Percentiles rank a stretch among this genome's conserved stretches.
These are phyloP conservation scores for Pelodiscus sinensis DNA, from an alignment of 2,113 vertebrate genomes.

Conservation along the genomic window DNA sequence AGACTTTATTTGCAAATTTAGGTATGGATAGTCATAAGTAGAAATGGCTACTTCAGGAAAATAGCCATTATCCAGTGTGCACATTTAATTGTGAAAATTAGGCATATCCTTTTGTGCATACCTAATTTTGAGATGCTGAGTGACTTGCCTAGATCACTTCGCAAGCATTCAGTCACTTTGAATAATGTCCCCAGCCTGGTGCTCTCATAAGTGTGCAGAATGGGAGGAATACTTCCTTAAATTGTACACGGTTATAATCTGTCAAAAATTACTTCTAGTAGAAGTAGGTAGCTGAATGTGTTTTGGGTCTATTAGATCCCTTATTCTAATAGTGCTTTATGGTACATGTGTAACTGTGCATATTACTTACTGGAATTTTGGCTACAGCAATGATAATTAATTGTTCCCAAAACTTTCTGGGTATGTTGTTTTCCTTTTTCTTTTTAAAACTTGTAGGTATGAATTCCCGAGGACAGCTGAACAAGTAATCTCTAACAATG, in stretches of 20 bases:
- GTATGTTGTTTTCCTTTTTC: background rate
- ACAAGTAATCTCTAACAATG: background rate
- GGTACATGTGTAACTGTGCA: background rate
- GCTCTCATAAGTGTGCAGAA: background rate
- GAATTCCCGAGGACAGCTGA: background rate
- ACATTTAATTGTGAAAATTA: background rate
- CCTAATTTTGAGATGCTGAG: background rate
- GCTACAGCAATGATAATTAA: conserved; percentile 31
- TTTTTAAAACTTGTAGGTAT: background rate
- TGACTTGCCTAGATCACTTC: background rate
- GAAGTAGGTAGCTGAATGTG: background rate
- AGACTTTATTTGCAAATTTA: background rate
- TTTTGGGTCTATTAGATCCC: background rate
- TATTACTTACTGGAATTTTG: conserved; percentile 33
- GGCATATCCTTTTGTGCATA: background rate
- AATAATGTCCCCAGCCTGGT: background rate
- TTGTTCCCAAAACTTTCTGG: conserved; percentile 24
- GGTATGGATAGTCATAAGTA: background rate
- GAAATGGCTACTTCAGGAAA: background rate
- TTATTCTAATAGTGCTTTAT: conserved; percentile 14
- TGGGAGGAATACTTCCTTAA: background rate
- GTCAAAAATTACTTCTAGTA: background rate
- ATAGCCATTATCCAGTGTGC: background rate
- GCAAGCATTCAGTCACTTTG: background rate
- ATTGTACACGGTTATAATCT: background rate